Evolutionary conservation across 2,797 vertebrate species (phyloP).

Genomic region (Atherinosoma microstoma): DNA sequence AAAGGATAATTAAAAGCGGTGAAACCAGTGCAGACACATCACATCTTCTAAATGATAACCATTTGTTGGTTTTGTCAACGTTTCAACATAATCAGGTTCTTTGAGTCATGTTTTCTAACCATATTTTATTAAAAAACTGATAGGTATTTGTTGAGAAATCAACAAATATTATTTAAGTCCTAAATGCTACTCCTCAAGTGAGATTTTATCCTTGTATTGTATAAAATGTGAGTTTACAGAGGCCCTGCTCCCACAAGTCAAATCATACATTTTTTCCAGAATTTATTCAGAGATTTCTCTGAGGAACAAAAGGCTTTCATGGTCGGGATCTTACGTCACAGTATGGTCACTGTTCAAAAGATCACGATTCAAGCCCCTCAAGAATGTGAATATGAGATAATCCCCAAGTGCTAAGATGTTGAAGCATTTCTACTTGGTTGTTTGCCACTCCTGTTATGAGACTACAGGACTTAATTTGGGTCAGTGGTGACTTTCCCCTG

Average conservation of each 20-base stretch:
- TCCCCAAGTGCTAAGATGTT: conserved; percentile 61
- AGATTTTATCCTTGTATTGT: conserved; percentile 1
- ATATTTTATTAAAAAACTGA: conserved; percentile 14
- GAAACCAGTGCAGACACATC: too few relatives aligned
- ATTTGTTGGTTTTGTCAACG: background rate
- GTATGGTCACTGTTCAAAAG: conserved; percentile 73
- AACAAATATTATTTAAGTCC: background rate
- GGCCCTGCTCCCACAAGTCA: conserved; percentile 42
- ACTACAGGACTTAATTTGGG: conserved; percentile 53
- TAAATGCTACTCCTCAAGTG: conserved; percentile 3
- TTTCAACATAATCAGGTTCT: background rate
- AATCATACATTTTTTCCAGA: conserved; percentile 54
- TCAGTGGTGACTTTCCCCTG: conserved; percentile 65
- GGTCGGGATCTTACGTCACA: conserved; percentile 64
- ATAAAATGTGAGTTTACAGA: conserved; percentile 49
- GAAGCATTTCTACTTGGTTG: conserved; percentile 62
- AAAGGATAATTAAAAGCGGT: too few relatives aligned
- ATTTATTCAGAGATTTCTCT: conserved; percentile 68
- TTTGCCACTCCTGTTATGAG: conserved; percentile 53
- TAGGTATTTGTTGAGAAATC: background rate
- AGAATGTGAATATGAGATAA: conserved; percentile 77
- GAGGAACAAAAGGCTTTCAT: conserved; percentile 74
- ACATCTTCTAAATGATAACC: background rate
- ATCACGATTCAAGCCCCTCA: conserved; percentile 60
- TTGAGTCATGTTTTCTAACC: background rate